Conservation (phyloP, 2,888 invertebrate species). For the Platynereis dumerilii region DNA sequence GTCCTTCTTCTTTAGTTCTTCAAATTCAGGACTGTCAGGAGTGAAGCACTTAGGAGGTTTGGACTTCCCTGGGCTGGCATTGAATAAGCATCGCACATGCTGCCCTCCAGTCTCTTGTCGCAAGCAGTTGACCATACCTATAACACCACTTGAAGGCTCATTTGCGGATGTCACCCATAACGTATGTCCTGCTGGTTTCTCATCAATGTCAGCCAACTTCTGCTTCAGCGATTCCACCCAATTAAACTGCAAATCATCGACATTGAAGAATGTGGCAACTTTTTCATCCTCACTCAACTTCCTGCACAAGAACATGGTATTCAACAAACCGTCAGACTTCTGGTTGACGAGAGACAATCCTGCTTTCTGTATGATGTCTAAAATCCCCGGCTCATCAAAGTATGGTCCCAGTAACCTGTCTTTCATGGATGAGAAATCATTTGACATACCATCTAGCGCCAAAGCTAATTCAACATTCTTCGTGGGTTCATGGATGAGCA, state of each 20-base stretch:
- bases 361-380: conserved; percentile 43
- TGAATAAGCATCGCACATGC: conserved; percentile 68
- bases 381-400: conserved; percentile 40
- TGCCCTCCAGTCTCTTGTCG: conserved; percentile 84
- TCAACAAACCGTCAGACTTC: conserved; percentile 71
- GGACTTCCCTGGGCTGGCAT: conserved; percentile 68
- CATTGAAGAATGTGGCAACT: conserved; percentile 16
- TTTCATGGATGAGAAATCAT: conserved; percentile 36
- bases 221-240: conserved; percentile 84
- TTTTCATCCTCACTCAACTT: conserved; percentile 19
- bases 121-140: conserved; percentile 90
- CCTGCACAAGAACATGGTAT: conserved; percentile 70
- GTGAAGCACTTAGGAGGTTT: conserved; percentile 13
- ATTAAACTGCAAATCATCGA: conserved; percentile 10
- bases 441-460: conserved; percentile 43
- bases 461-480: conserved; percentile 51
- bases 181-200: conserved; percentile 65
- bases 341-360: conserved; percentile 70
- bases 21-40: conserved; percentile 30
- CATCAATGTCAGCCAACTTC: conserved; percentile 70
- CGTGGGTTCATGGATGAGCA: conserved; percentile 63
- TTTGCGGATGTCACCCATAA: conserved; percentile 74
- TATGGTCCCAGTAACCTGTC: conserved; percentile 42
- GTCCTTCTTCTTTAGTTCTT: conserved; percentile 69
- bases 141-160: conserved; percentile 75